phyloP scores from a whole-genome alignment of 2,113 vertebrate species.

The Herpetotheres cachinnans region DNA sequence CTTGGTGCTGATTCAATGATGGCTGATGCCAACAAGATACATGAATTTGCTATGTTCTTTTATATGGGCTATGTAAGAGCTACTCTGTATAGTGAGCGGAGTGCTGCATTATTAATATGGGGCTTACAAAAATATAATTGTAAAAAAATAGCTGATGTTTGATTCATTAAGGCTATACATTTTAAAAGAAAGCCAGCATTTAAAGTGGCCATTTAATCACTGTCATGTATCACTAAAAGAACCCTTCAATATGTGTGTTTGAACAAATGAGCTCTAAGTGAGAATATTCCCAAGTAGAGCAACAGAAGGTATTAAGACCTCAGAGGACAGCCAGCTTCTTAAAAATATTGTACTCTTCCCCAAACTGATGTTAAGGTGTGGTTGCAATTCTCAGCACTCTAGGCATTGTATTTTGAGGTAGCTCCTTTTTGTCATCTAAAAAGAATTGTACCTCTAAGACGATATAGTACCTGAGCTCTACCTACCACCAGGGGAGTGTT shows the following conservation, averaged over 20 bases:
- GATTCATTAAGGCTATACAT: neutral
- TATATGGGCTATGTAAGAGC: neutral
- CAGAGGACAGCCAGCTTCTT: neutral
- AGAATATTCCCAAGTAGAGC: neutral
- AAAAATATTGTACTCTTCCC: neutral
- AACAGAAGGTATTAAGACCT: slow-evolving; percentile 1
- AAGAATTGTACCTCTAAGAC: neutral
- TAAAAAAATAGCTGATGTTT: neutral
- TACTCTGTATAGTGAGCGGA: neutral
- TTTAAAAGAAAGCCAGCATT: neutral
- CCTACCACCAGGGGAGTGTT: neutral
- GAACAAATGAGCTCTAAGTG: slow-evolving; percentile 9
- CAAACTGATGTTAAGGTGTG: neutral
- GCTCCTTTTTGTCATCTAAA: neutral
- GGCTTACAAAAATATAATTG: neutral
- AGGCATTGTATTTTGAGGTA: neutral
- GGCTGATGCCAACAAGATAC: neutral
- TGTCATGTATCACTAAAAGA: neutral
- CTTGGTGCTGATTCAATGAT: neutral
- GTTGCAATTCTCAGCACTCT: neutral
- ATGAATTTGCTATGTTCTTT: neutral
- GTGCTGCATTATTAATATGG: neutral
- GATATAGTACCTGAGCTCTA: neutral
- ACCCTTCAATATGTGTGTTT: neutral
- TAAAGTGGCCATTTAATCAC: slow-evolving; percentile 16